Base-by-base conservation (phyloP, 1,140 invertebrate species). In the Bombus vancouverensis region DNA sequence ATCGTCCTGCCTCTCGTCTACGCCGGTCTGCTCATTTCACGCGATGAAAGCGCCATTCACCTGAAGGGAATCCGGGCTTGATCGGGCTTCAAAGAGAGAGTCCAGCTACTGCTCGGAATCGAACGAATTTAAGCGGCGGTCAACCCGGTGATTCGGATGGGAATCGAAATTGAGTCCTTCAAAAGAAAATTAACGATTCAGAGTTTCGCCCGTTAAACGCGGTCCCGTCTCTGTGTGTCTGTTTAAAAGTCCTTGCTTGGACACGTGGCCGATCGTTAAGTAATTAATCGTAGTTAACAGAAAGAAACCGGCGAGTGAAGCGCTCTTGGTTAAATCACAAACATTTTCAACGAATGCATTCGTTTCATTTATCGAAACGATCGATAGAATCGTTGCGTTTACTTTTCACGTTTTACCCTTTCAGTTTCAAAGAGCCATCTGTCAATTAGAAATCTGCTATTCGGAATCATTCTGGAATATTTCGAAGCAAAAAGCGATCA, bases 51-150 rank as follows among this genome's bases (percentile, higher is more conserved):
- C 62, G 59, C 57, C 62, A 81, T 82, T 74, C 84, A 82, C 84
- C 71, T 70, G 79, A 57, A 86, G 79, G 84, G 62, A 86, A 86
- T 82, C 79, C 79, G 44, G 78, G n/a, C n/a, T 86, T 75, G 78
- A 75, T 82, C 84, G 71, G 78, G 84, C 70, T 86, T 86, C 84
- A 82, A 86, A 86, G 81, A 72, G 85, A 34, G 77, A 34, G 39
- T 1, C 28, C 44, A 1, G 53, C 28, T 42, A 22, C 22, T 15
- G 37, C 18, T 8, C 25, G 66, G 37, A 57, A 81, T 81, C 79
- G 84, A 76, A 86, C 81, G 73, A 86, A 86, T 83, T 83, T 86
- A 83, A 83, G 62, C 85, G 47, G 79, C 22, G 79, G 78, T 85
- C 80, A 42, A 57, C 15, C n/a, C 81, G 57, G 5, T n/a, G 44